Evolutionary conservation across 2,797 vertebrate genomes (phyloP).

Genomic region (Myotis vivesi): DNA sequence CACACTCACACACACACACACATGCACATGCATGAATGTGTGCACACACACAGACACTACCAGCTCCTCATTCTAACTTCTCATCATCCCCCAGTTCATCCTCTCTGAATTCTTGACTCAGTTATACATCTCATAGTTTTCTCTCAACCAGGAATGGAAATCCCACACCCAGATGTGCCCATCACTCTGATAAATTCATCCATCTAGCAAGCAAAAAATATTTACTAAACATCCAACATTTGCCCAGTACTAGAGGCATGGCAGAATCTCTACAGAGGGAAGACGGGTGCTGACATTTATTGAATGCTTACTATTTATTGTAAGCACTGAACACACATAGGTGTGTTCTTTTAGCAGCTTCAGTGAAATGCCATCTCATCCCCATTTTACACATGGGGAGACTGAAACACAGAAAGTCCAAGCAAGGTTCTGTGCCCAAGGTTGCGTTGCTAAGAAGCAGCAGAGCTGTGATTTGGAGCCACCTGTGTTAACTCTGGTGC

Average conservation of each 20-base stretch:
- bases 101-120: not conserved
- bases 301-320: not conserved
- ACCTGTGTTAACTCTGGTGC: no score
- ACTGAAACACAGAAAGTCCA: not conserved
- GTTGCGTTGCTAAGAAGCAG: not conserved
- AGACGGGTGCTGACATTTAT: not conserved
- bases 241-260: not conserved
- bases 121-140: not conserved
- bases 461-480: not conserved
- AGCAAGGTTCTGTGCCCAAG: not conserved
- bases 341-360: not conserved
- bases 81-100: not conserved
- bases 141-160: not conserved
- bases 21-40: no score
- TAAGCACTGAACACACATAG: not conserved
- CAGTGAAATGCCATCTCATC: not conserved
- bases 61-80: not conserved
- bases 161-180: not conserved
- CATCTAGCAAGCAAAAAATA: not conserved
- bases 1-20: rapidly evolving
- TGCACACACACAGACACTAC: rapidly evolving
- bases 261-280: not conserved
- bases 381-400: not conserved
- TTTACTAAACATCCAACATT: not conserved
- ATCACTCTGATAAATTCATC: not conserved